Base-by-base conservation (phyloP, 2,888 invertebrate genomes). In the Tiliacea aurago region DNA sequence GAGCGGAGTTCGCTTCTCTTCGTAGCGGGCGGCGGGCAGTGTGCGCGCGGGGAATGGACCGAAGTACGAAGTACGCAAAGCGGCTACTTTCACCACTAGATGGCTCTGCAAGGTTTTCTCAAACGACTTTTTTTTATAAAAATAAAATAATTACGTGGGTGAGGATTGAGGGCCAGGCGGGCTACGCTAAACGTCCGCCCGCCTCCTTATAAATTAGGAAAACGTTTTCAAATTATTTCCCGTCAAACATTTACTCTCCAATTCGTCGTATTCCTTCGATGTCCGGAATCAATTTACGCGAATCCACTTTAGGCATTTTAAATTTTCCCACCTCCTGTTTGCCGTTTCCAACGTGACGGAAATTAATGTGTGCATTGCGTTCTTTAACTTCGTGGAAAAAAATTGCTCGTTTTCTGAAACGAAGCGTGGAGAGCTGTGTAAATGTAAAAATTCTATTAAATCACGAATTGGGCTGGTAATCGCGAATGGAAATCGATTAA, bases 361-460 rank as follows among this genome's bases (percentile, higher is more conserved):
- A 95, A 95, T 95, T 94, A 94, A 93, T 95, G 95, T 95, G 93
- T 95, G 93, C 95, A 91, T 91, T 93, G 91, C 92, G 90, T 94
- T 93, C 91, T 88, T 87, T 80, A 81, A 84, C 81, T 69, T 76
- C 75, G 83, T 82, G 84, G 86, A 87, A 86, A 89, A 47, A 88
- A 91, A 90, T 86, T 90, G 86, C 83, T 87, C 85, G 84, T 88
- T 90, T 90, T 80, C 74, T 77, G 88, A 81, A 90, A 86, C 86
- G 86, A 83, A 86, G 83, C 85, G 77, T 80, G 80, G 79, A 87
- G 84, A 78, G 85, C 76, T 75, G 85, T 83, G 89, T 88, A 90
- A 90, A 91, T 91, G 91, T 90, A 90, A 92, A 91, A 92, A 91
- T 87, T 91, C 88, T 90, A 91, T 93, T 91, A 91, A 90, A 91